Conservation (phyloP, 2,888 invertebrate species). For the Agelastica alni region DNA sequence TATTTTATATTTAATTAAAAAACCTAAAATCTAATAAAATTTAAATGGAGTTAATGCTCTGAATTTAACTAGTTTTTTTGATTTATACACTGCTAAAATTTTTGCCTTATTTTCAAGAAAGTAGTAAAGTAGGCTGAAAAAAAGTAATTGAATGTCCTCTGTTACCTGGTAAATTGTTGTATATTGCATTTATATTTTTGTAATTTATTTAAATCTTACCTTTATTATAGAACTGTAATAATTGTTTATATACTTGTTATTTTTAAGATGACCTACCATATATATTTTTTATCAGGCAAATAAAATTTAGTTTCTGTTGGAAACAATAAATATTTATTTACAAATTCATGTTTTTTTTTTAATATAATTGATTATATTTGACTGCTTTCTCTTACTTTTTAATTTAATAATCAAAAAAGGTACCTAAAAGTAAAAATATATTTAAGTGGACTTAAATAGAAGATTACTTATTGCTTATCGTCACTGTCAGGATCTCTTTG, state of each 20-base stretch:
- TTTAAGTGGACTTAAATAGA: not conserved
- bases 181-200: constrained; percentile 13
- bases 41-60: not conserved
- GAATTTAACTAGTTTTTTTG: not conserved
- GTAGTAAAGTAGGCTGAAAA: too few species aligned
- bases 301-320: constrained; percentile 6
- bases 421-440: not conserved
- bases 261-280: constrained; percentile 7
- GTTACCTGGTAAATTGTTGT: not conserved
- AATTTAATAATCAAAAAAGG: not conserved
- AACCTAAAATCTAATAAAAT: not conserved
- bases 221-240: constrained; percentile 1
- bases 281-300: constrained; percentile 5
- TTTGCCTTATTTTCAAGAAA: too few species aligned
- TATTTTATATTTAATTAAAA: not conserved
- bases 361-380: too few species aligned
- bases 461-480: constrained; percentile 3
- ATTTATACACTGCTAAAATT: not conserved
- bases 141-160: not conserved
- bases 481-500: constrained; percentile 42
- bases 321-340: constrained; percentile 19
- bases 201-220: constrained; percentile 14
- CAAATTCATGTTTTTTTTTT: not conserved
- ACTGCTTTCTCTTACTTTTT: too few species aligned
- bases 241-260: constrained; percentile 6